Evolutionary conservation across 2,113 vertebrate genomes (phyloP), one percentile per base, ranked within the genome.

Genomic region (Nesogale talazaci): DNA sequence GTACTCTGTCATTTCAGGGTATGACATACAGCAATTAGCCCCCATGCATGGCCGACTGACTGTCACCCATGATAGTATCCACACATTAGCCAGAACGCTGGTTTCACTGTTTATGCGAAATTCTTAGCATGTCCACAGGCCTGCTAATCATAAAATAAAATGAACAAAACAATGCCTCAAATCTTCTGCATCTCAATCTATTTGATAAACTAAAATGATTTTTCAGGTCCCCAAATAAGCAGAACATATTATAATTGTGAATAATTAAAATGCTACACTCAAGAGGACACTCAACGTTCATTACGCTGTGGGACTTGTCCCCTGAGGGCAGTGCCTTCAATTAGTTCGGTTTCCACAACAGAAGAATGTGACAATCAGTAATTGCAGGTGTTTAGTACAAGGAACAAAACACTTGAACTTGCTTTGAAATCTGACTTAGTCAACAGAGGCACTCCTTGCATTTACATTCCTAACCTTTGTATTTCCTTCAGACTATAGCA

Each of bases 231-330:
- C 19, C 78, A 92, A 75, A 96, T 92, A 96, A 91, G 94, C 75
- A 94, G 83, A 95, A 94, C 96, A 92, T 38, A 96, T 79, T 89
- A 56, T 94, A 94, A 96, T 96, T 95, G 86, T 77, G 76, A 94
- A 91, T 94, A 94, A 95, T 96, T 96, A 96, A 96, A 93, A 93
- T 56, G 67, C 56, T 86, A 86, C 89, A 88, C 84, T 95, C 94
- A 88, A 94, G 92, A 94, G 89, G 82, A 88, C 77, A 83, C 93
- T 94, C 82, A 52, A 83, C 85, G 88, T 82, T 94, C 77, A 52
- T 93, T 93, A 95, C 19, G 34, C 20, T 4, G 10, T 22, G 79
- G 89, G 74, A 67, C 57, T 83, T 0, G 0, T 86, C 40, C 78
- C 91, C 74, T 38, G 89, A 88, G 79, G 94, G 74, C 11, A 59